These are phyloP conservation scores for Hemistola chrysoprasaria DNA, from an alignment of 2,888 invertebrate genomes.

Conservation along the genomic window DNA sequence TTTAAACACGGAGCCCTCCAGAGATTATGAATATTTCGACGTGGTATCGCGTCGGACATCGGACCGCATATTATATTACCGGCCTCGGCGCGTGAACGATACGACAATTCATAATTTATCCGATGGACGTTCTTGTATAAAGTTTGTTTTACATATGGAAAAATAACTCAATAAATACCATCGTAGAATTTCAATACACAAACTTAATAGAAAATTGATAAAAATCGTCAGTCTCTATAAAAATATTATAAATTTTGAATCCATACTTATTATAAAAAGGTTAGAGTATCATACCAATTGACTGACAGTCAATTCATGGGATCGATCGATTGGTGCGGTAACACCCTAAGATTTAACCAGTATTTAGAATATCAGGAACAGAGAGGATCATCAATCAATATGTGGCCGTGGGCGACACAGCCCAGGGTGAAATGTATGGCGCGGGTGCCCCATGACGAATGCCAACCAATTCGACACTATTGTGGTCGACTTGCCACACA, in stretches of 20 bases:
- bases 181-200: too few relatives aligned
- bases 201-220: too few relatives aligned
- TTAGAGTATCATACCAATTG: too few relatives aligned
- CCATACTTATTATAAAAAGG: too few relatives aligned
- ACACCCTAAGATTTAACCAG: too few relatives aligned
- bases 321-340: too few relatives aligned
- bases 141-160: constrained; percentile 1
- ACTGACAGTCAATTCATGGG: too few relatives aligned
- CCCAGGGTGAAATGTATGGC: too few relatives aligned
- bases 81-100: constrained; percentile 33
- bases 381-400: constrained; percentile 68
- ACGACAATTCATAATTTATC: constrained; percentile 50
- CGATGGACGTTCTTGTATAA: constrained; percentile 34
- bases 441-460: constrained; percentile 75
- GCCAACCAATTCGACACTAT: constrained; percentile 78
- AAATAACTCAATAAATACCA: not conserved
- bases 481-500: constrained; percentile 70
- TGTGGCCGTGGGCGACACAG: constrained; percentile 21
- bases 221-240: too few relatives aligned
- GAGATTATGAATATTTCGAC: constrained; percentile 72
- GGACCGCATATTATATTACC: constrained; percentile 69
- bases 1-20: constrained; percentile 73
- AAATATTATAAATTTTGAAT: too few relatives aligned
- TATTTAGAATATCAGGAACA: too few relatives aligned
- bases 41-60: constrained; percentile 62